Evolutionary conservation across 1,140 invertebrate genomes (phyloP).

Genomic region (Plectrocnemia conspersa): DNA sequence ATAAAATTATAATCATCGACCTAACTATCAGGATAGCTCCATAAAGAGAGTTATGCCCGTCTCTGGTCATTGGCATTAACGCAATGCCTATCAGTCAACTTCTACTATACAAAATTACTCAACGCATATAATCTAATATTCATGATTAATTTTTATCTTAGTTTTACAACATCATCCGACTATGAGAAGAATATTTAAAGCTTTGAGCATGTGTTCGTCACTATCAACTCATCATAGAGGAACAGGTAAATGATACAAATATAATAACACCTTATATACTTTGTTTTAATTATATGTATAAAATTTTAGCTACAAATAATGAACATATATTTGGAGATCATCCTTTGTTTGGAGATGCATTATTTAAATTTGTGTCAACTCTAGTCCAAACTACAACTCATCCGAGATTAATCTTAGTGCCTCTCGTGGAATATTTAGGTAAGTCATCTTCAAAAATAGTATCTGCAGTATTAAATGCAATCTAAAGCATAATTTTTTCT

Average conservation of each 20-base stretch:
- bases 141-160: constrained; percentile 39
- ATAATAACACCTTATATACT: not conserved
- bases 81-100: no score
- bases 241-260: not conserved
- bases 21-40: no score
- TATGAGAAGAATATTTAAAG: constrained; percentile 75
- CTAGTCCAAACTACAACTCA: constrained; percentile 67
- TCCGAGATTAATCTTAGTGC: constrained; percentile 66
- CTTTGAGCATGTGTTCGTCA: constrained; percentile 65
- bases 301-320: constrained; percentile 34
- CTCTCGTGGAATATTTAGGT: constrained; percentile 71
- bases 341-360: constrained; percentile 73
- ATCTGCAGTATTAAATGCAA: not conserved
- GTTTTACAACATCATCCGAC: constrained; percentile 72
- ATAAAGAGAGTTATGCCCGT: no score
- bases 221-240: no score
- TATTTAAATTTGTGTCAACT: constrained; percentile 74
- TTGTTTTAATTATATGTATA: constrained; percentile 13
- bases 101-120: no score
- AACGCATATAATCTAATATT: no score
- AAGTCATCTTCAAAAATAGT: constrained; percentile 38
- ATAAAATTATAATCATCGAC: no score
- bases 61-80: no score
- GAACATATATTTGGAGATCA: constrained; percentile 53
- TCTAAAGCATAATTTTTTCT: constrained; percentile 9